Conservation (phyloP, 2,797 vertebrate species). For the Phataginus tetradactyla region DNA sequence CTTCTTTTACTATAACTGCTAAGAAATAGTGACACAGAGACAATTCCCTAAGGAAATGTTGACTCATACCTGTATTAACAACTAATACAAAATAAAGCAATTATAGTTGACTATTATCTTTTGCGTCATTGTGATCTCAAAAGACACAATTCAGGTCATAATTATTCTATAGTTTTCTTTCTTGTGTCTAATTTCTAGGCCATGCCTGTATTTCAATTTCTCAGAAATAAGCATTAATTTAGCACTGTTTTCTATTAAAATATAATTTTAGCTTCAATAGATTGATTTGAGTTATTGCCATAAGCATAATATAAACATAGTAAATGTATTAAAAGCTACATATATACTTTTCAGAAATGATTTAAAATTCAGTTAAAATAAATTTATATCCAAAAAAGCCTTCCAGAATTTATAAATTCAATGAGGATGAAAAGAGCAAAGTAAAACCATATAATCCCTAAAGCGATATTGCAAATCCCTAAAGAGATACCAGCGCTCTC, state of each 20-base stretch:
- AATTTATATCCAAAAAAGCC: background rate
- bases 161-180: background rate
- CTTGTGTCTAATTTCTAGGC: background rate
- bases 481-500: too few relatives aligned
- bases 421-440: background rate
- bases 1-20: background rate
- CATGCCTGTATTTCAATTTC: background rate
- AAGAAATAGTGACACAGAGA: background rate
- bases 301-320: background rate
- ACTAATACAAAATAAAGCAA: background rate
- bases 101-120: background rate
- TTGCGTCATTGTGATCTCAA: background rate
- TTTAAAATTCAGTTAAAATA: slow-evolving; percentile 22
- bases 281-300: background rate
- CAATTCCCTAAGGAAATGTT: background rate
- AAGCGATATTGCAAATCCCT: background rate
- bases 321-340: background rate
- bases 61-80: background rate
- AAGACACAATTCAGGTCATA: slow-evolving; percentile 33
- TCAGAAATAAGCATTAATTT: background rate
- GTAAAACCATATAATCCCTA: background rate
- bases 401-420: background rate
- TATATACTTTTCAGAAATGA: background rate
- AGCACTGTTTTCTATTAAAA: background rate
- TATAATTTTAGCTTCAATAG: background rate